Conservation (phyloP, 2,888 invertebrate species). For the Anagyrus pseudococci region DNA sequence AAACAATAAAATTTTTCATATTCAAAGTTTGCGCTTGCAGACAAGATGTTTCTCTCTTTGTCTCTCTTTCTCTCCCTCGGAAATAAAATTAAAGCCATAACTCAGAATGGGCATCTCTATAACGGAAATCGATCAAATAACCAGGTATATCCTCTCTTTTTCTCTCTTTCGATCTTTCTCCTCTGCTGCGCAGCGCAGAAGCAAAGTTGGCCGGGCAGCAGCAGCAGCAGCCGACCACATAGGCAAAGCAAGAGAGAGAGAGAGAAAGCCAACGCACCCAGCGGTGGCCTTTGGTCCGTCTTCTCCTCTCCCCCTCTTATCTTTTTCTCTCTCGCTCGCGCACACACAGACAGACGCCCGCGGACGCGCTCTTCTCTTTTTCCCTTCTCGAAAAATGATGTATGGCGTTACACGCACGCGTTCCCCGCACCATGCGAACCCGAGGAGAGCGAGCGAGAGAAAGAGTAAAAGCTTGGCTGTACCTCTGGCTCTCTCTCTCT, state of each 20-base stretch:
- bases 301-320: background rate
- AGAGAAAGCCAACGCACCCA: constrained; percentile 55
- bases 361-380: constrained; percentile 22
- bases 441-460: too few species aligned
- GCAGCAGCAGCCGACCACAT: background rate
- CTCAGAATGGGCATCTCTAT: too few species aligned
- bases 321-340: constrained; percentile 6
- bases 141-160: too few species aligned
- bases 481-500: constrained; percentile 40
- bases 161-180: constrained; percentile 7
- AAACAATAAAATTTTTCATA: too few species aligned
- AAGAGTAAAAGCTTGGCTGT: too few species aligned
- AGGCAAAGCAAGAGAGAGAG: constrained; percentile 52
- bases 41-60: too few species aligned
- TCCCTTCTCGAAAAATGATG: constrained; percentile 56
- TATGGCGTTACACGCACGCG: constrained; percentile 60
- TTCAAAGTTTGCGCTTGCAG: too few species aligned
- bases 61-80: too few species aligned
- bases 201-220: constrained; percentile 23
- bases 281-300: constrained; percentile 59
- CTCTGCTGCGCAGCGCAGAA: constrained; percentile 12
- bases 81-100: too few species aligned
- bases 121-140: too few species aligned
- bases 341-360: too few species aligned
- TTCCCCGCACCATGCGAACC: constrained; percentile 42